Percentiles rank a stretch among this genome's conserved stretches.
Conservation (phyloP, 2,797 vertebrate genomes). For the Amazona finschi region DNA sequence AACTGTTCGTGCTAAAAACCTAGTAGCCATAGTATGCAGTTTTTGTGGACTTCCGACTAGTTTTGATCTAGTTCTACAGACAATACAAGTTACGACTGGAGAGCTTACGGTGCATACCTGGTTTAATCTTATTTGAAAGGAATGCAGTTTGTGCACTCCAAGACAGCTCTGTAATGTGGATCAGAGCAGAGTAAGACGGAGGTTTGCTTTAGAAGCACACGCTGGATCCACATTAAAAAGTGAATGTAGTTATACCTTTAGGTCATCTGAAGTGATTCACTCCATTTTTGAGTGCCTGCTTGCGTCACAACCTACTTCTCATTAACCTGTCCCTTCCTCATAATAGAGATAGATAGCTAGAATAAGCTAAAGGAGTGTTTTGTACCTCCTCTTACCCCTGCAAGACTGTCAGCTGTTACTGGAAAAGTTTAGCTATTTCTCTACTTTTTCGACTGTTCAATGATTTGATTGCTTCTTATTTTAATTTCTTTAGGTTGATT, state of each 20-base stretch:
- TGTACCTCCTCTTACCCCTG: not conserved
- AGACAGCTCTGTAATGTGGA: not conserved
- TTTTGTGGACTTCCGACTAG: not conserved
- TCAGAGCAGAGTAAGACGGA: not conserved
- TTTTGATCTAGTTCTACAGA: not conserved
- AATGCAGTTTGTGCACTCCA: not conserved
- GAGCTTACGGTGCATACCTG: not conserved
- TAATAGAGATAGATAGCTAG: not conserved
- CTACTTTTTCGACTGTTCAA: not conserved
- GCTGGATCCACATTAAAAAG: not conserved
- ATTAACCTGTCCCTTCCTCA: not conserved
- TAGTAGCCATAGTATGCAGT: accelerated
- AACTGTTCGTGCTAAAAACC: not conserved
- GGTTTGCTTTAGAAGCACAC: not conserved
- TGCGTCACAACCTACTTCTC: not conserved
- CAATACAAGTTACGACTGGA: not conserved
- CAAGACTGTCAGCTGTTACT: not conserved
- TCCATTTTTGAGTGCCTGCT: not conserved
- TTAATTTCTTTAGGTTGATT: not conserved
- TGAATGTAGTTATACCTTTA: not conserved
- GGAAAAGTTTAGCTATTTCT: not conserved
- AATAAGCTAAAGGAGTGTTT: not conserved
- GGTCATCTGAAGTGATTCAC: not conserved
- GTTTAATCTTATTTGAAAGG: not conserved
- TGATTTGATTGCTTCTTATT: not conserved